Evolutionary conservation across 2,113 vertebrate species (phyloP), one percentile per base, ranked within the genome.

Genomic region (Equus przewalskii): DNA sequence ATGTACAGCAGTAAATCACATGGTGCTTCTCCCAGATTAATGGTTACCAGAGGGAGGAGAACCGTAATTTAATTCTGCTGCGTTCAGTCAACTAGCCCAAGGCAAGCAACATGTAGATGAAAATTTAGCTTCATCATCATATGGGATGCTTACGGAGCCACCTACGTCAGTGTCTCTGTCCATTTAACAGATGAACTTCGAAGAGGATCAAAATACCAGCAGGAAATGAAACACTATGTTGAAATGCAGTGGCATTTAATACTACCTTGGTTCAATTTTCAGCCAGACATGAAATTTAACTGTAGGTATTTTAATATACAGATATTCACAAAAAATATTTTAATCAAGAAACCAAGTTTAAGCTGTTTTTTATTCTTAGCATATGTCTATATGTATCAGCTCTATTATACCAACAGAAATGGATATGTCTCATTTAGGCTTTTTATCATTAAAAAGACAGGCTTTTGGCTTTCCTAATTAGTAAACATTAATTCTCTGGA

Each of bases 301-400:
- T 96, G 56, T 19, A 73, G 26, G 19, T 58, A 89, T 62, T 89
- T 95, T 62, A 88, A 83, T 75, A 73, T 84, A 28, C 14, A n/a
- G n/a, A 91, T 30, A 78, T n/a, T 81, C 89, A 62, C 22, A 91
- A 56, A 95, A 92, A 56, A 14, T 46, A 93, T 76, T 96, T 94
- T 94, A 86, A 94, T 73, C 70, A 80, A 94, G 30, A 91, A 93
- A 87, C 2, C 0, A 11, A 88, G 19, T 70, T 58, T 64, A 51
- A 76, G 12, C 36, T 81, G 26, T 10, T 89, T 51, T 81, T 85
- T 16, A 69, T 64, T 72, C 67, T 86, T 60, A 81, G 72, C 3
- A 28, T 30, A 89, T 14, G 1, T 46, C 62, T 89, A 44, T 51
- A 89, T 89, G 64, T 60, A 87, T 33, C 1, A 30, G 79, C 13